Evolutionary conservation across 2,797 vertebrate genomes (phyloP), one percentile per base, ranked within the genome.

Genomic region (Cichlasoma orientale): DNA sequence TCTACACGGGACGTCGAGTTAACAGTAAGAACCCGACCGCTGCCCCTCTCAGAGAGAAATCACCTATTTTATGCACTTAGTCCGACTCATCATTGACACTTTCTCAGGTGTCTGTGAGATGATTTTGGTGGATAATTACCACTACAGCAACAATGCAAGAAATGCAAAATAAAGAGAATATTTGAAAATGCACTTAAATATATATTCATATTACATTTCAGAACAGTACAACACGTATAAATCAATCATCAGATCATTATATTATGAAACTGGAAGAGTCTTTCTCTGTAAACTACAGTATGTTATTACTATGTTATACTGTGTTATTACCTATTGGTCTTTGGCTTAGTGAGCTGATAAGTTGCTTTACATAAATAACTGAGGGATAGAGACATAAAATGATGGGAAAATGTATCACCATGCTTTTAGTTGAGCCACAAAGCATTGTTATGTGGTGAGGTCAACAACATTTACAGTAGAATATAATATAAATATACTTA

Each of bases 11-110:
- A 87, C 0, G 76, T 86, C 70, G 93, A 93, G 75, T 56, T 90
- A 68, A 94, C 95, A 93, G 97, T 98, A 93, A 93, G 92, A 38
- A 66, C 14, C 38, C 44, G 38, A 66, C 16, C 1, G 23, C 38
- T 9, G 14, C 14, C 38, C 14, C 38, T 66, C 38, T 47, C 38
- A 63, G 21, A 63, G 38, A 66, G 38, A 27, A 27, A 66, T 27
- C 36, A 23, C 23, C 3, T 63, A 14, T 44, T 44, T 66, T 66
- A 66, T 19, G 38, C 9, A 23, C 2, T 47, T 19, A 19, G 9
- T 66, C 61, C 38, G 27, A 63, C 41, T 14, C 14, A 0, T 47
- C 38, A 38, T 3, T 38, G 36, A 38, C 11, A 1, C 36, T 12
- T 38, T 61, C n/a, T 61, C 12, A 41, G 21, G 21, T 25, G 36